These are phyloP conservation scores for Rhyzopertha dominica DNA, from an alignment of 1,140 invertebrate species.

Conservation along the genomic window DNA sequence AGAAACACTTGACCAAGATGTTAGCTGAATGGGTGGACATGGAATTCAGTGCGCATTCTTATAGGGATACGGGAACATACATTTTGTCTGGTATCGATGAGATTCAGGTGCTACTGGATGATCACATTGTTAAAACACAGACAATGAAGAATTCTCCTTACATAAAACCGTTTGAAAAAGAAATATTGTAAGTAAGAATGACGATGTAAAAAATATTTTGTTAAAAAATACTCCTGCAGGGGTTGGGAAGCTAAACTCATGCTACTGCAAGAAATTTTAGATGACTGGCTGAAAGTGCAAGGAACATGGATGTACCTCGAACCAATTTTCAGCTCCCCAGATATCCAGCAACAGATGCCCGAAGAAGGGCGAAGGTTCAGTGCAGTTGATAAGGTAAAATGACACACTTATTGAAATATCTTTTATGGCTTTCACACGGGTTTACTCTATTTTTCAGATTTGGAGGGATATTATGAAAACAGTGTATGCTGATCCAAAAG, in stretches of 20 bases:
- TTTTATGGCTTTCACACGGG: not conserved
- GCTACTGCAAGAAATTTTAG: constrained; percentile 84
- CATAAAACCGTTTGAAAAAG: constrained; percentile 88
- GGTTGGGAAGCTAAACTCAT: constrained; percentile 76
- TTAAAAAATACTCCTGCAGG: constrained; percentile 44
- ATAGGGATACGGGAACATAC: constrained; percentile 86
- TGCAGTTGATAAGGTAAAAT: constrained; percentile 78
- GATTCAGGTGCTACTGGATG: constrained; percentile 91
- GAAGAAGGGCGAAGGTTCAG: constrained; percentile 86
- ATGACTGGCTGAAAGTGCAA: constrained; percentile 95
- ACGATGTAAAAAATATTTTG: not conserved
- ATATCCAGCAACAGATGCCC: constrained; percentile 95
- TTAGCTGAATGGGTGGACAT: constrained; percentile 87
- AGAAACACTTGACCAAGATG: constrained; percentile 88
- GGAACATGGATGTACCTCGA: constrained; percentile 96
- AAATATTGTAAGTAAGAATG: constrained; percentile 59
- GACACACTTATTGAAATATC: constrained; percentile 8
- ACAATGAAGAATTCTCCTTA: constrained; percentile 97
- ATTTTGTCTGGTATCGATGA: constrained; percentile 90
- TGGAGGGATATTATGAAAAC: constrained; percentile 95
- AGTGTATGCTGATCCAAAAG: constrained; percentile 70
- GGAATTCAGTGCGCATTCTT: constrained; percentile 70
- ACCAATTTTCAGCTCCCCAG: constrained; percentile 95
- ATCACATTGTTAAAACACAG: constrained; percentile 95
- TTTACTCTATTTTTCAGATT: constrained; percentile 48